Evolutionary conservation across 2,797 vertebrate genomes (phyloP), one percentile per base, ranked within the genome.

Genomic region (Tragopan temminckii): DNA sequence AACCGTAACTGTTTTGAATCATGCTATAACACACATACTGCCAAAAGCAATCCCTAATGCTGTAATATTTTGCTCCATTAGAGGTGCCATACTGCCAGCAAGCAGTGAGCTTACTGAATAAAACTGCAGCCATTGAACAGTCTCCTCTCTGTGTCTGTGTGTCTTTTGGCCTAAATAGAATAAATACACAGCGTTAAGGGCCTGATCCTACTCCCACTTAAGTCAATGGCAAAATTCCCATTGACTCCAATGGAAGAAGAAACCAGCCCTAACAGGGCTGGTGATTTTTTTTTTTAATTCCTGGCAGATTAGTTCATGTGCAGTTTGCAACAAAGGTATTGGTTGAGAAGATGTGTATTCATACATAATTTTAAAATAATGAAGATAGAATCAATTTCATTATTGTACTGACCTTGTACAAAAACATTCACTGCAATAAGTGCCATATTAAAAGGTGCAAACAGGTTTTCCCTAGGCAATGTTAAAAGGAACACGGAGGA

Each of bases 111-210:
- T 84, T 61, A 53, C 79, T 79, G 76, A 92, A 63, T 83, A 94
- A 85, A 89, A 55, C 5, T 88, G 33, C 50, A 88, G 11, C 58
- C 58, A 83, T 63, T 83, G 66, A 96, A 93, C 87, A 95, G 63
- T 83, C 59, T 94, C 70, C 94, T 93, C 88, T 95, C 88, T 95
- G 69, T 95, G 69, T 83, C 76, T 90, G 31, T 93, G 92, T 95
- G 92, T 93, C 90, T 92, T 93, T 94, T 93, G 90, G 79, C 62
- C 66, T 79, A 93, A 78, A 94, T 78, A 88, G 80, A 79, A 33
- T 76, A 95, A 94, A 95, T 81, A 94, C n/a, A 79, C 63, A 93
- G 46, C 25, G 50, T 45, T 93, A 93, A 94, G 89, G 84, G 59
- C 46, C 82, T 89, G 92, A 95, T 95, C 85, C 89, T 85, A 81